phyloP scores from a whole-genome alignment of 2,113 vertebrate genomes.

The Blennius ocellaris region DNA sequence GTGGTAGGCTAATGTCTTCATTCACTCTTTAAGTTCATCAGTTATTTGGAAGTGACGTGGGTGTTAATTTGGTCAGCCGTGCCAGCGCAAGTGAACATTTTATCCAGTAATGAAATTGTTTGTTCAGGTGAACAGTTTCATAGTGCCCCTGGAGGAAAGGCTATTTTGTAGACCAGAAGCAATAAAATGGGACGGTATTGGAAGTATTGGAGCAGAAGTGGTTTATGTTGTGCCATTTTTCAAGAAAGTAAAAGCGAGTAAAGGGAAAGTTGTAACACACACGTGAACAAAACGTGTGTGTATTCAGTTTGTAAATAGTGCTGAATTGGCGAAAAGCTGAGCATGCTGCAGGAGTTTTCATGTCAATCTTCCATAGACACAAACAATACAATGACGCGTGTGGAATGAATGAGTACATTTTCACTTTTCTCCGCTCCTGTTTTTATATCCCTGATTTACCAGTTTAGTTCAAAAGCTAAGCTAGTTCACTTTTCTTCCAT shows the following conservation, averaged over 20 bases:
- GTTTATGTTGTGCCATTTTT: conserved; percentile 21
- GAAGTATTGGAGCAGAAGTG: conserved; percentile 4
- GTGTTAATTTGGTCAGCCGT: too few species aligned
- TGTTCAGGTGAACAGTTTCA: conserved; percentile 32
- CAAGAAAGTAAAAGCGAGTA: background rate
- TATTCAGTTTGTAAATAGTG: conserved; percentile 2
- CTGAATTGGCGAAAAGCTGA: conserved; percentile 40
- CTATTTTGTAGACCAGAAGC: conserved; percentile 2
- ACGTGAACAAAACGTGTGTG: conserved; percentile 13
- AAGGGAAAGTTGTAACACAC: background rate
- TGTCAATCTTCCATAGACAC: conserved; percentile 31
- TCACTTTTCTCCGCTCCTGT: background rate
- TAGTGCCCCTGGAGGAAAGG: background rate
- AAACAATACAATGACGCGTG: conserved; percentile 27
- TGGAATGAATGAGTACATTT: conserved; percentile 27
- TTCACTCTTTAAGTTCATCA: too few species aligned
- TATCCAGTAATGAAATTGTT: conserved; percentile 20
- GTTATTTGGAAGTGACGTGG: too few species aligned
- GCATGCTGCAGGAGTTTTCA: conserved; percentile 21
- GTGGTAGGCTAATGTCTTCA: too few species aligned
- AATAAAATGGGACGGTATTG: background rate
- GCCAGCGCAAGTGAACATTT: background rate
- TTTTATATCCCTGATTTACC: background rate
- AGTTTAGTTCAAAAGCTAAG: background rate
- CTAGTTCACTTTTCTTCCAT: background rate